A percentile compares a stretch with the other conserved stretches of the same genome.
Conservation (phyloP, 2,888 invertebrate species). For the Ellobium chinense region DNA sequence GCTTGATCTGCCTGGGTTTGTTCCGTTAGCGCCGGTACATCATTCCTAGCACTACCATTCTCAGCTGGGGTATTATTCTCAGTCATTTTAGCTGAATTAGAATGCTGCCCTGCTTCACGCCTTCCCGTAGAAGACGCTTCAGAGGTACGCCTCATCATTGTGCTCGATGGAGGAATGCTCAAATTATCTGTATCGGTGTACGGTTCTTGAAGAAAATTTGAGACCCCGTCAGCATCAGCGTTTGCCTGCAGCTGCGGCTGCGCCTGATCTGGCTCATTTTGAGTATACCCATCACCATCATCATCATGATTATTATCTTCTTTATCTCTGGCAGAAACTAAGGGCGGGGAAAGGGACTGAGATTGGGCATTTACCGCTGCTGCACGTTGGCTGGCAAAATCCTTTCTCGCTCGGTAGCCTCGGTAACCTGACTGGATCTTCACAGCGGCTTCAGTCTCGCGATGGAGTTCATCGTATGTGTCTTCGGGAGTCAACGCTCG, state of each 20-base stretch:
- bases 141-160: not conserved
- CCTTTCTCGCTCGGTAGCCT: slow-evolving; percentile 36
- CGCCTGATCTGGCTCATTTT: not conserved
- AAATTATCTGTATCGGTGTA: not conserved
- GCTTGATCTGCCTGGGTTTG: no score
- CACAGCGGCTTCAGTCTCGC: slow-evolving; percentile 36
- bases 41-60: not conserved
- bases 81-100: no score
- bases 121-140: not conserved
- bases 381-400: not conserved
- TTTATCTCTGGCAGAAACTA: not conserved
- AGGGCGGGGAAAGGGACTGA: not conserved
- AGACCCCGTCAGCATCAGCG: not conserved
- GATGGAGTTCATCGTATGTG: slow-evolving; percentile 6
- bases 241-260: not conserved
- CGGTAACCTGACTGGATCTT: slow-evolving; percentile 48
- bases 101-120: no score
- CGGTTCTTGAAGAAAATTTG: not conserved
- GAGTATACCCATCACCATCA: not conserved
- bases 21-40: not conserved
- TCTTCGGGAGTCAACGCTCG: not conserved
- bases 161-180: not conserved
- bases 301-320: not conserved
- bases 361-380: not conserved
- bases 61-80: no score